These are phyloP conservation scores for Propithecus coquereli DNA, from an alignment of 2,113 vertebrate species.

Conservation along the genomic window DNA sequence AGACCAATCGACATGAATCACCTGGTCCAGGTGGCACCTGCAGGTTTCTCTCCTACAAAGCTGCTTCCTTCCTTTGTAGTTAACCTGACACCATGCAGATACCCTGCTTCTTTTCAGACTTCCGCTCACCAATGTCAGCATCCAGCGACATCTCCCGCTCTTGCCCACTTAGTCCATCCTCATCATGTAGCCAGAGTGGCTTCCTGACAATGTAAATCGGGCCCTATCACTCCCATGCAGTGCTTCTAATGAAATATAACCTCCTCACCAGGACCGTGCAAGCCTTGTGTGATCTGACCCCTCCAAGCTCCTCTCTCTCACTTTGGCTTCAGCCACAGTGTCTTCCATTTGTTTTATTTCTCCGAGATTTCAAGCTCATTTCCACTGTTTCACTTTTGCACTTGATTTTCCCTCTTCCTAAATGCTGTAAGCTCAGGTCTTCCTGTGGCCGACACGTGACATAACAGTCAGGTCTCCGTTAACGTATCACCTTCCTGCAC, in stretches of 20 bases:
- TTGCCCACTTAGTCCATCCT: neutral
- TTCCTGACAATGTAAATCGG: neutral
- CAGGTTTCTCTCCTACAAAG: neutral
- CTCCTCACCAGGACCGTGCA: neutral
- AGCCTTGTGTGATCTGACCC: neutral
- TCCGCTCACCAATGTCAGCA: rapidly evolving
- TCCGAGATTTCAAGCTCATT: neutral
- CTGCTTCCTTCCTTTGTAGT: neutral
- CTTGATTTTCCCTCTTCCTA: neutral
- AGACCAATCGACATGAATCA: neutral
- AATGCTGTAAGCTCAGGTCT: neutral
- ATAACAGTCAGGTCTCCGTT: neutral
- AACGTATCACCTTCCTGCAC: too few relatives aligned
- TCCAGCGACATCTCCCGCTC: neutral
- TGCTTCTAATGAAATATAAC: neutral
- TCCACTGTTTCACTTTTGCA: neutral
- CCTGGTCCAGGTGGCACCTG: neutral
- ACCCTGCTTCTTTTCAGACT: rapidly evolving
- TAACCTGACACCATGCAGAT: neutral
- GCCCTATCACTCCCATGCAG: neutral
- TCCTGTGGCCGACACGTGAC: neutral
- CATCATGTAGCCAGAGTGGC: neutral
- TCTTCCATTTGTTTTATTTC: neutral
- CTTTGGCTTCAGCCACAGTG: too few relatives aligned
- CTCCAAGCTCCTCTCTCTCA: neutral